Evolutionary conservation across 2,888 invertebrate species (phyloP), one percentile per base, ranked within the genome.

Genomic region (Lathronympha strigana): DNA sequence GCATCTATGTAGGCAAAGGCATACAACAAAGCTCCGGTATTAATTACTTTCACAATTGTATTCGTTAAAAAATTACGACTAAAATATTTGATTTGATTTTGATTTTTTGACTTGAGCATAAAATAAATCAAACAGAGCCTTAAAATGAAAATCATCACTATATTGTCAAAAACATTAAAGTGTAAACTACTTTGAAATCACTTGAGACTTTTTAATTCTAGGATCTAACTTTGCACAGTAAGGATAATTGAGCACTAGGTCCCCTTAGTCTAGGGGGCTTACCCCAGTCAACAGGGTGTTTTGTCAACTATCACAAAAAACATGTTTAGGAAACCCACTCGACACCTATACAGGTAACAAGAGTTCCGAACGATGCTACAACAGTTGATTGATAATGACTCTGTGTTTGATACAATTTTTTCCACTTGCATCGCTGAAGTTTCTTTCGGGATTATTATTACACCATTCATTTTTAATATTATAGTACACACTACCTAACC

Each of bases 241-340:
- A 21, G 43, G 55, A 43, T 55, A 55, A 55, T 55, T 55, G 28
- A 28, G 19, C 40, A 17, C 15, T 43, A 28, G 43, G 13, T n/a
- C 28, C 55, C 55, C 43, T 53, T 19, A n/a, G 28, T 43, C 55
- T 57, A 43, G 55, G 55, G n/a, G 55, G 43, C n/a, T 28, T 17
- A 57, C 13, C 13, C 43, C 13, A 43, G 43, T 17, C 28, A 43
- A 19, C 4, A 40, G 19, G 28, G 55, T 8, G 8, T 31, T 19
- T 43, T 43, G 6, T 38, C 15, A 6, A 3, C 13, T 1, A 36
- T 9, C 2, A 36, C n/a, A n/a, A 25, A 6, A 4, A 25, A 25
- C 25, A 25, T n/a, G n/a, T n/a, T n/a, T n/a, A n/a, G n/a, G n/a
- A n/a, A n/a, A n/a, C n/a, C n/a, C n/a, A n/a, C n/a, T n/a, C n/a